Evolutionary conservation across 2,888 invertebrate genomes (phyloP).

Genomic region (Epinotia demarniana): DNA sequence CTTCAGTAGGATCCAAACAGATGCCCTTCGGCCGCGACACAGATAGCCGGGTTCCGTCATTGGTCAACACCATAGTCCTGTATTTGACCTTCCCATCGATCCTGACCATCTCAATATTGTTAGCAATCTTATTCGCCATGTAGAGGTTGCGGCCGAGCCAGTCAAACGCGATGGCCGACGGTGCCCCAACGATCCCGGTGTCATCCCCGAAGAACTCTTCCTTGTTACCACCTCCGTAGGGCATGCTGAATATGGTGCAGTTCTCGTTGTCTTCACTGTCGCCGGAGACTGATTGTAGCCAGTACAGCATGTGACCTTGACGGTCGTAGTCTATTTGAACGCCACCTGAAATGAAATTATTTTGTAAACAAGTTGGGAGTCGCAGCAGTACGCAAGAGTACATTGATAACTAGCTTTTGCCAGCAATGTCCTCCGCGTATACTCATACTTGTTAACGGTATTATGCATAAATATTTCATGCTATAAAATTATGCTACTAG

Average conservation of each 20-base stretch:
- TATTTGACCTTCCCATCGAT: slow-evolving; percentile 94
- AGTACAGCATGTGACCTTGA: slow-evolving; percentile 92
- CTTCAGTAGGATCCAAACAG: slow-evolving; percentile 96
- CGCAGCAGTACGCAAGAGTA: not conserved
- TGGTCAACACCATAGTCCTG: slow-evolving; percentile 93
- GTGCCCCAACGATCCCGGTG: slow-evolving; percentile 95
- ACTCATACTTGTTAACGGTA: no score
- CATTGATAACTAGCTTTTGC: not conserved
- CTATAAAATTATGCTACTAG: no score
- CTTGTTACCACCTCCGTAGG: slow-evolving; percentile 92
- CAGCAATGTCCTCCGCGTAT: no score
- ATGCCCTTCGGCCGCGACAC: slow-evolving; percentile 95
- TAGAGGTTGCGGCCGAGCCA: slow-evolving; percentile 98
- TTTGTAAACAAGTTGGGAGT: not conserved
- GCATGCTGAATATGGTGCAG: slow-evolving; percentile 93
- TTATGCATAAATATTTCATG: no score
- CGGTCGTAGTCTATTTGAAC: slow-evolving; percentile 97
- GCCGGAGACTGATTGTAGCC: slow-evolving; percentile 89
- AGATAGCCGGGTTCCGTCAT: slow-evolving; percentile 93
- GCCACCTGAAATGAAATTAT: slow-evolving; percentile 83
- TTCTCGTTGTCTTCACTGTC: slow-evolving; percentile 91
- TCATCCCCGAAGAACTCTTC: slow-evolving; percentile 91
- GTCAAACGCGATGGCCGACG: slow-evolving; percentile 96
- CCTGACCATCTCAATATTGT: slow-evolving; percentile 95
- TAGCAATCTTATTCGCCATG: slow-evolving; percentile 94